Base-by-base conservation (phyloP, 92 coral and sea anemone species). In the Porites divaricata region DNA sequence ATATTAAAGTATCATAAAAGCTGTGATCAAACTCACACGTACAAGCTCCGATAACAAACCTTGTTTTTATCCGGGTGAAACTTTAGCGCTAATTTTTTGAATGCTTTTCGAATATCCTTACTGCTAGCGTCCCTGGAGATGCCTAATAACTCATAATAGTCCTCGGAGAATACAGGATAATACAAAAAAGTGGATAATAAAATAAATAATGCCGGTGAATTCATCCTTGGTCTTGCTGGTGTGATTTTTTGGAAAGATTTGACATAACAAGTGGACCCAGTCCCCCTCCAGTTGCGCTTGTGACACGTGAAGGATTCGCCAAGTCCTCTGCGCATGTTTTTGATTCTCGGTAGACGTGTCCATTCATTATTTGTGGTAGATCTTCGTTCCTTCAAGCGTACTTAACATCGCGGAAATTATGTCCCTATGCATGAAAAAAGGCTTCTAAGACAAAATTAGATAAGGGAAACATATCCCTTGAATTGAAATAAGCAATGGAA, bases 31-130 rank as follows among this genome's bases (percentile, higher is more conserved):
- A 35, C 45, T 35, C 45, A 35, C 45, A 6, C 45, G 6, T 35
- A 35, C 45, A 61, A 61, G 65, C 65, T 17, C 17, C 24, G 4
- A 16, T 25, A 7, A 14, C 84, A 61, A 21, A 96, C 99, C 97
- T 89, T 95, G 76, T 95, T 96, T 80, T 96, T 96, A 75, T 96
- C 99, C 0, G 99, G 99, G 74, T 96, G 99, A 21, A 91, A 87
- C 83, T 89, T 85, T 17, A 96, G 86, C 20, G 99, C 99, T 48
- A 96, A 66, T 74, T 91, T 96, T 87, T 96, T 96, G 85, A 96
- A 96, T 9, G 99, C 99, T 77, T 93, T 90, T 53, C 99, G 90
- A 59, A 96, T 96, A 70, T 95, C 98, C 75, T 93, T 96, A 75
- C 80, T 95, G 61, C 94, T 93, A 23, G 99, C 99, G 86, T 96